Evolutionary conservation across 2,113 vertebrate species (phyloP), one percentile per base, ranked within the genome.

Genomic region (Sialia sialis): DNA sequence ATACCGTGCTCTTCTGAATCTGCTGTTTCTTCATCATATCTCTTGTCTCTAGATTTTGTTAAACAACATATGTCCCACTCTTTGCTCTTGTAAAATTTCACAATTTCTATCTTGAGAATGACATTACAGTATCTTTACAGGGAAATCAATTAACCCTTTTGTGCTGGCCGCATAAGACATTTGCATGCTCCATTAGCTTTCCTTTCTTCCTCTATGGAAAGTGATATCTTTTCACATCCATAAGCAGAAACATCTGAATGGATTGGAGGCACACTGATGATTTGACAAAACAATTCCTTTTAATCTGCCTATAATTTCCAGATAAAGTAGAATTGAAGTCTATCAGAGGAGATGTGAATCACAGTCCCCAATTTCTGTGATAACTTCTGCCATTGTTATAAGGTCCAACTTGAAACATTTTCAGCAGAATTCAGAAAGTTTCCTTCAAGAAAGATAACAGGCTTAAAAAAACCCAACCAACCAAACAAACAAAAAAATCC

Each of bases 401-500:
- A 58, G 12, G 10, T 87, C 23, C n/a, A 81, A 4, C 21, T 7
- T 52, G 23, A 77, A 30, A 29, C 2, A 2, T n/a, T 77, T 68
- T 51, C 55, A 38, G 18, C 20, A 41, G 16, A 69, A 68, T 10
- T 48, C 34, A n/a, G 66, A 49, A 69, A 41, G 5, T 34, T 68
- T 72, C 18, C 13, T 4, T 83, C 19, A 59, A 64, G 16, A 73
- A 80, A 51, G 8, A 26, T 22, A 26, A 13, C 7, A 46, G n/a
- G 1, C 14, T 77, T 39, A 4, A 38, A 30, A 11, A 11, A 11
- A 39, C 9, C 8, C 4, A 29, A 14, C 7, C 22, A 18, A 25
- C 13, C 3, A 48, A 51, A 41, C 0, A 2, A 32, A 9, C 2
- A 44, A 23, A 67, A 32, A 22, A 7, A 15, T n/a, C 16, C 16